Evolutionary conservation across 2,888 invertebrate species (phyloP).

Genomic region (Hirtodrosophila alboralis): DNA sequence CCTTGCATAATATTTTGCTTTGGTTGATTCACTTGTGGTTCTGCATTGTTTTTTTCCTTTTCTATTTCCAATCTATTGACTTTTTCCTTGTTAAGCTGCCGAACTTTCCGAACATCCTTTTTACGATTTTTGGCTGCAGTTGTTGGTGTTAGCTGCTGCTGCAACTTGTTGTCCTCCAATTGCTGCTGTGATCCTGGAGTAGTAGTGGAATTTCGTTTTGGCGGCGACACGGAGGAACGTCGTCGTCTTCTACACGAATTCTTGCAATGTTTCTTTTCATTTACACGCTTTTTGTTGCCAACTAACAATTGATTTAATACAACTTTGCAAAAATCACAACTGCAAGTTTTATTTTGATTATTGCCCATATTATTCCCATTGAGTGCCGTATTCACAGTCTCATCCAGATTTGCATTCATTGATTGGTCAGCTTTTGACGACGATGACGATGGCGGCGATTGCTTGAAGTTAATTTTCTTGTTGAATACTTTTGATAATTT

Average conservation of each 20-base stretch:
- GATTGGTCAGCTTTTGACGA: not conserved
- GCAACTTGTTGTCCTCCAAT: not conserved
- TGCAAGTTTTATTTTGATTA: slow-evolving; percentile 6
- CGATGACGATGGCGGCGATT: not conserved
- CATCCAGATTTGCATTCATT: slow-evolving; percentile 6
- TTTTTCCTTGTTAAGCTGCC: slow-evolving; percentile 3
- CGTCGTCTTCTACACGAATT: slow-evolving; percentile 1
- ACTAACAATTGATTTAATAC: slow-evolving; percentile 26
- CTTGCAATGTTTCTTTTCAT: slow-evolving; percentile 21
- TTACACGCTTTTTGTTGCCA: slow-evolving; percentile 22
- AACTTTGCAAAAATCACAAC: slow-evolving; percentile 43
- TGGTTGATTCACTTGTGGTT: not conserved
- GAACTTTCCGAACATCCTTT: slow-evolving; percentile 14
- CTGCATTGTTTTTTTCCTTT: not conserved
- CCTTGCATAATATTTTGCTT: no score
- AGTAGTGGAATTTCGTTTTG: not conserved
- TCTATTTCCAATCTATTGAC: not conserved
- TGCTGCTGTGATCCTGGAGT: not conserved
- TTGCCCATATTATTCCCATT: slow-evolving; percentile 1
- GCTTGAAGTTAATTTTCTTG: slow-evolving; percentile 35
- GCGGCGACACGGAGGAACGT: slow-evolving; percentile 1
- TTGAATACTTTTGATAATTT: slow-evolving; percentile 44
- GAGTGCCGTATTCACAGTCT: not conserved
- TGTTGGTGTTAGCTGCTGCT: slow-evolving; percentile 1
- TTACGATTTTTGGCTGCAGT: slow-evolving; percentile 1